A percentile compares a stretch with the other conserved stretches of the same genome.
Conservation (phyloP, 2,888 invertebrate species). For the Punctoribates punctum region DNA sequence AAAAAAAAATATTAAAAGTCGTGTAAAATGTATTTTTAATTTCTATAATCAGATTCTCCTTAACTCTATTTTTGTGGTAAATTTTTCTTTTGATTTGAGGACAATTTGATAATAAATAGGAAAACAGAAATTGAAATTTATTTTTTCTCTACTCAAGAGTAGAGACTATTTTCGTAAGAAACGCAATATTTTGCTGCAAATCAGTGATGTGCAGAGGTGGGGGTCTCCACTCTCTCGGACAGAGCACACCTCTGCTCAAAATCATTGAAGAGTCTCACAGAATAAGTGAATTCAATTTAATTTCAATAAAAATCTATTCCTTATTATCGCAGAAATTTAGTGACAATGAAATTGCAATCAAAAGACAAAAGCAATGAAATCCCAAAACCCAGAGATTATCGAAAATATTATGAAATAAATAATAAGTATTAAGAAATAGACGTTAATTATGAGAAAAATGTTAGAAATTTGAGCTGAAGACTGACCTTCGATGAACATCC, state of each 20-base stretch:
- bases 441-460: too few relatives aligned
- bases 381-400: background rate
- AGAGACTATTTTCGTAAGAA: too few relatives aligned
- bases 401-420: too few relatives aligned
- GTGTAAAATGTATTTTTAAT: background rate
- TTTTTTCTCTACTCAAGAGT: background rate
- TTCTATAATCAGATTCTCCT: background rate
- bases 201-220: too few relatives aligned
- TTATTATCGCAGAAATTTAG: background rate
- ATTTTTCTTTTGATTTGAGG: background rate
- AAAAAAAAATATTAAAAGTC: too few relatives aligned
- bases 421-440: too few relatives aligned
- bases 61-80: background rate
- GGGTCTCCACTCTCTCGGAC: too few relatives aligned
- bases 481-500: constrained; percentile 38
- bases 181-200: background rate
- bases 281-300: background rate
- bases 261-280: background rate
- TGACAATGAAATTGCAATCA: background rate
- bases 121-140: background rate
- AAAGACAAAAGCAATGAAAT: background rate
- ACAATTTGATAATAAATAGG: background rate
- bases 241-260: too few relatives aligned
- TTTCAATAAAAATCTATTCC: too few relatives aligned
- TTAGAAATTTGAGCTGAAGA: too few relatives aligned